A percentile compares a stretch with the other conserved stretches of the same genome.
phyloP scores from a whole-genome alignment of 2,888 invertebrate genomes.

The Athripsodes cinereus region DNA sequence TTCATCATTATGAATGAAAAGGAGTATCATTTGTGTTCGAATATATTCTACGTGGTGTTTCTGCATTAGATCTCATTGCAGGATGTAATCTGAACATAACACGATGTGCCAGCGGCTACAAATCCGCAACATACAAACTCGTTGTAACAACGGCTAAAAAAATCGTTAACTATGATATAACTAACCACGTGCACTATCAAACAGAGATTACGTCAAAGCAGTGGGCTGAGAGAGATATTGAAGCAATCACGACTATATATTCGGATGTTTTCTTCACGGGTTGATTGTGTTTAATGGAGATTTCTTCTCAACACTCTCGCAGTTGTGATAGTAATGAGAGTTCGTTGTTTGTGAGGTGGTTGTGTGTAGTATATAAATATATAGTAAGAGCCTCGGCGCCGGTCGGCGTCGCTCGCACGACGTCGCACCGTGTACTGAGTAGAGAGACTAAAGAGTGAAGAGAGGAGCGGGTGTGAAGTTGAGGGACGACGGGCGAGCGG shows the following conservation, averaged over 20 bases:
- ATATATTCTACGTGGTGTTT: no score
- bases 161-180: slow-evolving; percentile 1
- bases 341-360: background rate
- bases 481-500: slow-evolving; percentile 30
- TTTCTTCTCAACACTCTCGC: no score
- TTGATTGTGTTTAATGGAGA: no score
- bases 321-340: no score
- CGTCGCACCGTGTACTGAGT: slow-evolving; percentile 20
- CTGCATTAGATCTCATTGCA: background rate
- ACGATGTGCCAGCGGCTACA: background rate
- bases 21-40: background rate
- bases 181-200: slow-evolving; percentile 2
- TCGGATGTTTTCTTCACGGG: no score
- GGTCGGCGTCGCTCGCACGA: slow-evolving; percentile 21
- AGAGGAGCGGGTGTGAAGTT: no score
- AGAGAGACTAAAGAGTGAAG: no score
- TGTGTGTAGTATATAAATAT: background rate
- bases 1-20: background rate
- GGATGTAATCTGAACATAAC: background rate
- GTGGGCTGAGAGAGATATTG: no score
- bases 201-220: background rate
- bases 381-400: slow-evolving; percentile 7
- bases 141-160: background rate
- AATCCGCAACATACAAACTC: background rate
- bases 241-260: no score